These are phyloP conservation scores for Corydoras maculifer DNA, from an alignment of 2,113 vertebrate genomes.

Conservation along the genomic window DNA sequence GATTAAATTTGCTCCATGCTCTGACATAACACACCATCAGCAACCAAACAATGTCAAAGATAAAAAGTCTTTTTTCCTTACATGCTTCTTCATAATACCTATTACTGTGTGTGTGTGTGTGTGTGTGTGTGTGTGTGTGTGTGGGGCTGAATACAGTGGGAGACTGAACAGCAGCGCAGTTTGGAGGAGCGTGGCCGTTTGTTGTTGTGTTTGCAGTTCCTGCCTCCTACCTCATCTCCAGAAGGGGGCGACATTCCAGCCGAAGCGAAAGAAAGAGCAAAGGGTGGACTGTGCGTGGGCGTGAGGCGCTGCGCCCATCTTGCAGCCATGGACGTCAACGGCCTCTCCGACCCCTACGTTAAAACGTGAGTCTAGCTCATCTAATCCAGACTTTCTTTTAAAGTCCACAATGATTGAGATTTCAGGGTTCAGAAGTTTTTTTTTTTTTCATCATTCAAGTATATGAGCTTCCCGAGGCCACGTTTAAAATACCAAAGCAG, in stretches of 20 bases:
- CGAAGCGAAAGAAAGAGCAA: constrained; percentile 68
- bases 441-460: no score
- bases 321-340: constrained; percentile 86
- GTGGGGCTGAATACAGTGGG: constrained; percentile 59
- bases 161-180: constrained; percentile 73
- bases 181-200: constrained; percentile 79
- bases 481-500: no score
- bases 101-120: neutral
- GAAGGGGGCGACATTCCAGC: constrained; percentile 49
- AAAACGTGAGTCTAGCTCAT: constrained; percentile 70
- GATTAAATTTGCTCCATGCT: no score
- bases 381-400: no score
- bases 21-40: no score
- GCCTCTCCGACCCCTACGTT: constrained; percentile 83
- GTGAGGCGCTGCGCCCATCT: constrained; percentile 81
- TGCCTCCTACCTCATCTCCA: constrained; percentile 44
- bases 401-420: no score
- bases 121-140: constrained; percentile 17
- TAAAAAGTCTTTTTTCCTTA: no score
- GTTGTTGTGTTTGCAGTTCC: constrained; percentile 73
- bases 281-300: constrained; percentile 75
- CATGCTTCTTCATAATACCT: no score
- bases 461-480: no score
- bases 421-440: no score
- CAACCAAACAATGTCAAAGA: no score